Evolutionary conservation across 2,888 invertebrate genomes (phyloP).

Genomic region (Branchipolynoe longqiensis): DNA sequence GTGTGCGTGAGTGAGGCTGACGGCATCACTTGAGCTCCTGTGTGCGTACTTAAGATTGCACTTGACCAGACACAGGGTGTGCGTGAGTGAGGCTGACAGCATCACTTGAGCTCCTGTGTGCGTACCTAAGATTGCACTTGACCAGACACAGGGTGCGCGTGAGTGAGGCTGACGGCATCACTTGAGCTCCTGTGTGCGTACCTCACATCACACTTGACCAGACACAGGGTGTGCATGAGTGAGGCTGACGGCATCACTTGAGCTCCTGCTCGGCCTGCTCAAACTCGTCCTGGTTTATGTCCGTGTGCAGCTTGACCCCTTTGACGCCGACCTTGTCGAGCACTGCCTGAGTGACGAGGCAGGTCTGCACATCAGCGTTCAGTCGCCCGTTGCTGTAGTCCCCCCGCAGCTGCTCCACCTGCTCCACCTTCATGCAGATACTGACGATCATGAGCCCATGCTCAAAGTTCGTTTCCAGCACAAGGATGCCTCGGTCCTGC

Average conservation of each 20-base stretch:
- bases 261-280: conserved; percentile 62
- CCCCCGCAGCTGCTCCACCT: conserved; percentile 72
- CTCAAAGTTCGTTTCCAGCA: conserved; percentile 73
- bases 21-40: too few species aligned
- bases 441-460: conserved; percentile 74
- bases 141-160: too few species aligned
- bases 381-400: conserved; percentile 74
- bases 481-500: conserved; percentile 78
- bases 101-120: too few species aligned
- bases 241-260: not conserved
- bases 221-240: too few species aligned
- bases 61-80: too few species aligned
- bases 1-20: too few species aligned
- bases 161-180: too few species aligned
- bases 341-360: conserved; percentile 70
- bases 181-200: too few species aligned
- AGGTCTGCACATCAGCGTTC: conserved; percentile 71
- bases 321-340: conserved; percentile 71
- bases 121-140: too few species aligned
- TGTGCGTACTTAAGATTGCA: too few species aligned
- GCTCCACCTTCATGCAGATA: conserved; percentile 76
- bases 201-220: too few species aligned
- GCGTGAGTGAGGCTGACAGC: too few species aligned
- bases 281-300: conserved; percentile 74
- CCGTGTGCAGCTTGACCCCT: conserved; percentile 73